Evolutionary conservation across 2,113 vertebrate genomes (phyloP).

Genomic region (Fulmarus glacialis): DNA sequence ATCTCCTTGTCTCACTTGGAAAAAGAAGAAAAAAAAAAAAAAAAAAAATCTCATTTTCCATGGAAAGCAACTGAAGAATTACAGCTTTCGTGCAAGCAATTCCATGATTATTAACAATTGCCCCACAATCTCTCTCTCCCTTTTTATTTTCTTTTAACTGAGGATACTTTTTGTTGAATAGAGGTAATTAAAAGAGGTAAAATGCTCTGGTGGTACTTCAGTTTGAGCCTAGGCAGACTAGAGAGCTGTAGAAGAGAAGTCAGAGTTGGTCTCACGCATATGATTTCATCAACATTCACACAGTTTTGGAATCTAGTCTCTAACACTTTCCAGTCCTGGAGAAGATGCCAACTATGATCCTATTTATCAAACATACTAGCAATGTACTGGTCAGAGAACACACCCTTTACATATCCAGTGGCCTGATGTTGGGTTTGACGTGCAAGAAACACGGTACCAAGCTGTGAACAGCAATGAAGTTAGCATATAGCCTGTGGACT

Average conservation of each 20-base stretch:
- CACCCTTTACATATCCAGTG: neutral
- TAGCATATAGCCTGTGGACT: neutral
- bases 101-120: neutral
- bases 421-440: neutral
- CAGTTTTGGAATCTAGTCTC: neutral
- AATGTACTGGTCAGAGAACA: neutral
- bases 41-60: neutral
- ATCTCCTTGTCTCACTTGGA: neutral
- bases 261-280: neutral
- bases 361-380: constrained; percentile 21
- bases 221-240: neutral
- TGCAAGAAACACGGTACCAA: neutral
- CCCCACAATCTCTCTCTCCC: neutral
- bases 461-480: neutral
- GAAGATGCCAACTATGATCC: neutral
- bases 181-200: neutral
- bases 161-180: neutral
- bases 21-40: neutral
- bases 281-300: neutral
- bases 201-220: neutral
- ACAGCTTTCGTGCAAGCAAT: neutral
- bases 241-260: neutral
- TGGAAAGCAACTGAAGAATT: neutral
- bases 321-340: neutral
- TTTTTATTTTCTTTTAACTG: neutral